Evolutionary conservation across 2,888 invertebrate genomes (phyloP).

Genomic region (Muschampia plurimacula): DNA sequence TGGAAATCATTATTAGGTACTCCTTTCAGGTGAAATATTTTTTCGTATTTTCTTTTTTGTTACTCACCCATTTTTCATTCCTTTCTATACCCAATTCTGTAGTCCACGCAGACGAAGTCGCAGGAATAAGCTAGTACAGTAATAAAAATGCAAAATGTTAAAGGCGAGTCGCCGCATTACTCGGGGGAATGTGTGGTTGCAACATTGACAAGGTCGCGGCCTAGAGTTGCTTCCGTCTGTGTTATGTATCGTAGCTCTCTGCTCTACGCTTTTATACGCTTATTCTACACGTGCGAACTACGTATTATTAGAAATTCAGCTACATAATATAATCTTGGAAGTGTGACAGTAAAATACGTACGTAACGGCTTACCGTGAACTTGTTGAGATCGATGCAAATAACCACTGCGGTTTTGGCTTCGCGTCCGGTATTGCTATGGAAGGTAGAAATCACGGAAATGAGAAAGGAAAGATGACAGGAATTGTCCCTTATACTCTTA

Average conservation of each 20-base stretch:
- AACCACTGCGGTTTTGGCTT: constrained; percentile 13
- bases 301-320: constrained; percentile 36
- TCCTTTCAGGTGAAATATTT: no score
- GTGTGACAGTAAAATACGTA: constrained; percentile 31
- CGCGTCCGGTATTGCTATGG: background rate
- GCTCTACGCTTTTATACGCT: constrained; percentile 27
- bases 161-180: constrained; percentile 46
- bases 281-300: constrained; percentile 33
- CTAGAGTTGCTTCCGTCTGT: constrained; percentile 66
- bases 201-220: constrained; percentile 71
- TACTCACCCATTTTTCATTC: no score
- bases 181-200: constrained; percentile 47
- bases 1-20: no score
- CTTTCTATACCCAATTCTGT: no score
- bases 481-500: no score
- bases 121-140: background rate
- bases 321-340: constrained; percentile 32
- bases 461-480: no score
- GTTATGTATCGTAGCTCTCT: constrained; percentile 17
- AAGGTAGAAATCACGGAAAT: no score
- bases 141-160: constrained; percentile 19
- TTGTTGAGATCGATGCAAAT: constrained; percentile 28
- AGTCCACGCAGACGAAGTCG: no score
- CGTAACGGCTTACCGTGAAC: constrained; percentile 23
- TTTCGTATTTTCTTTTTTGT: no score